These are phyloP conservation scores for Silurus aristotelis DNA, from an alignment of 2,797 vertebrate genomes.

Conservation along the genomic window DNA sequence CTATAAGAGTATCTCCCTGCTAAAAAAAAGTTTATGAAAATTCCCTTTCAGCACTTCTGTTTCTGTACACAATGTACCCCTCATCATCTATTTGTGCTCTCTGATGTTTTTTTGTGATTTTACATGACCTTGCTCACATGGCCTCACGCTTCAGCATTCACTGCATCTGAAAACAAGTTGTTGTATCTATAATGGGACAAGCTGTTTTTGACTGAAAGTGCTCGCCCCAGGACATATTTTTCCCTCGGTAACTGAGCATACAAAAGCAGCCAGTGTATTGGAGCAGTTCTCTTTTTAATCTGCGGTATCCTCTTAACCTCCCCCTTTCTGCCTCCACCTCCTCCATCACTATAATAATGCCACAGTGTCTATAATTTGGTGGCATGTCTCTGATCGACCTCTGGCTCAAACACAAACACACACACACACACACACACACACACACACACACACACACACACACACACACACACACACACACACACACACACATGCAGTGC, in stretches of 20 bases:
- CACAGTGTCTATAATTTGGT: slow-evolving; percentile 60
- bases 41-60: slow-evolving; percentile 13
- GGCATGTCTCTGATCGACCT: slow-evolving; percentile 62
- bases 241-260: slow-evolving; percentile 58
- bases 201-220: slow-evolving; percentile 55
- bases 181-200: slow-evolving; percentile 62
- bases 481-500: slow-evolving; percentile 44
- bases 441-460: slow-evolving; percentile 47
- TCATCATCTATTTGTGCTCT: slow-evolving; percentile 44
- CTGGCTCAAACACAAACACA: slow-evolving; percentile 56
- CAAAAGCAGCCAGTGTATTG: slow-evolving; percentile 64
- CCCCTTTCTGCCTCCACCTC: slow-evolving; percentile 50
- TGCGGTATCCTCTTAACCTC: slow-evolving; percentile 63
- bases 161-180: slow-evolving; percentile 61
- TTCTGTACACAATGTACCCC: slow-evolving; percentile 33
- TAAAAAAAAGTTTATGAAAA: not conserved
- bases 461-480: slow-evolving; percentile 39
- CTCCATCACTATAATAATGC: slow-evolving; percentile 61
- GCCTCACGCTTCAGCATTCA: slow-evolving; percentile 44
- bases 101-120: slow-evolving; percentile 28
- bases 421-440: slow-evolving; percentile 32
- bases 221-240: slow-evolving; percentile 58
- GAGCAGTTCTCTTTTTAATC: slow-evolving; percentile 60
- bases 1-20: not conserved
- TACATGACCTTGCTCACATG: slow-evolving; percentile 55